phyloP scores from a whole-genome alignment of 2,113 vertebrate species.

The Halichoerus grypus region DNA sequence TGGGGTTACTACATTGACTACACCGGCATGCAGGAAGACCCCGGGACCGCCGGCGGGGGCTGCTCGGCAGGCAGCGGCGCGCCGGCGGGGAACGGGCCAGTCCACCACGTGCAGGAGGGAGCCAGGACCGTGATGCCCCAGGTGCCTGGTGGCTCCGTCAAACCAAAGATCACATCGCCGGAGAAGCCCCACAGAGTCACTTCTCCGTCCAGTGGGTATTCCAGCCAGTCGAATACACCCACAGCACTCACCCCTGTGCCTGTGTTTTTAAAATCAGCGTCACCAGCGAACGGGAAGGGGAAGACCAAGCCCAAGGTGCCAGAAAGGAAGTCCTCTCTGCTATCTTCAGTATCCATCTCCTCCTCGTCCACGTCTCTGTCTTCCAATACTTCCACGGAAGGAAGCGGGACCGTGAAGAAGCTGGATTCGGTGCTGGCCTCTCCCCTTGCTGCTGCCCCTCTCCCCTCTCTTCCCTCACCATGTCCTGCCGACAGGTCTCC shows the following conservation, averaged over 20 bases:
- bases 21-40: conserved; percentile 86
- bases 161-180: conserved; percentile 92
- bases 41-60: conserved; percentile 79
- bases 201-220: conserved; percentile 97
- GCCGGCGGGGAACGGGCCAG: conserved; percentile 84
- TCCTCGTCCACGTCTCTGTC: conserved; percentile 98
- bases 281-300: conserved; percentile 91
- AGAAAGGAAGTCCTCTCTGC: conserved; percentile 97
- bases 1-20: conserved; percentile 97
- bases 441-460: conserved; percentile 75
- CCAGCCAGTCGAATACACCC: conserved; percentile 98
- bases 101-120: conserved; percentile 83
- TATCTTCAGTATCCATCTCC: conserved; percentile 95
- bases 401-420: conserved; percentile 83
- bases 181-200: conserved; percentile 96
- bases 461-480: not conserved
- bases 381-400: conserved; percentile 95
- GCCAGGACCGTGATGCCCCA: conserved; percentile 83
- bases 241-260: conserved; percentile 97
- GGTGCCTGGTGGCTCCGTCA: conserved; percentile 81
- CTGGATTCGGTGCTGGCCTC: conserved; percentile 67
- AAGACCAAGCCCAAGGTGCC: conserved; percentile 95
- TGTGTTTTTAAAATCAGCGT: conserved; percentile 90
- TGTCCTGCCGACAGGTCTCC: conserved; percentile 74
- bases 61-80: conserved; percentile 69